Percentiles rank a stretch among this genome's conserved stretches.
Conservation (phyloP, 2,797 vertebrate species). For the Molossus molossus region DNA sequence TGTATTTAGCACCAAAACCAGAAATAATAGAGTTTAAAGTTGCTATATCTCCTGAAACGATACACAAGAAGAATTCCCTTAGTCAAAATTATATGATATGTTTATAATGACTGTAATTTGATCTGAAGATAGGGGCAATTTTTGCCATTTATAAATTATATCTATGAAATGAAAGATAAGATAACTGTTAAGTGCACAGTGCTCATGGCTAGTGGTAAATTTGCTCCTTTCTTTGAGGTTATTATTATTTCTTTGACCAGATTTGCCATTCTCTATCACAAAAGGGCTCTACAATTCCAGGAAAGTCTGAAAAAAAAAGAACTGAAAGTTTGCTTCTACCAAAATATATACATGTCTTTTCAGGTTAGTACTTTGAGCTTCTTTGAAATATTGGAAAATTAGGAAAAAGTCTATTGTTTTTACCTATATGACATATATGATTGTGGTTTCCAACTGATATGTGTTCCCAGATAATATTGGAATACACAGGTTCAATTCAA, state of each 20-base stretch:
- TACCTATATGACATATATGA: neutral
- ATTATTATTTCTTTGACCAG: conserved; percentile 70
- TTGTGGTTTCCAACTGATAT: neutral
- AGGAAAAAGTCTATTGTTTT: neutral
- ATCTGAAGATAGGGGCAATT: conserved; percentile 70
- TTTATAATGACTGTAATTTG: conserved; percentile 79
- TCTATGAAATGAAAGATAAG: conserved; percentile 71
- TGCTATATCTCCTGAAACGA: conserved; percentile 63
- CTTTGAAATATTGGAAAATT: conserved; percentile 56
- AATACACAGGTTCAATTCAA: neutral
- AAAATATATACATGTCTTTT: conserved; percentile 31
- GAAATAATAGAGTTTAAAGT: conserved; percentile 58
- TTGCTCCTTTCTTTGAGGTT: conserved; percentile 61
- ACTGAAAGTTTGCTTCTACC: neutral
- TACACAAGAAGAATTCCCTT: conserved; percentile 63
- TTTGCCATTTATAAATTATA: conserved; percentile 79
- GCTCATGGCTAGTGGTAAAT: conserved; percentile 64
- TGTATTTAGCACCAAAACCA: conserved; percentile 61
- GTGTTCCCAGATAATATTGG: conserved; percentile 4
- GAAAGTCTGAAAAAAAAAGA: conserved; percentile 3
- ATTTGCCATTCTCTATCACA: conserved; percentile 59
- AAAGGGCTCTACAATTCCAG: conserved; percentile 60
- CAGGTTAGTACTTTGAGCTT: conserved; percentile 14
- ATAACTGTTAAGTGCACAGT: conserved; percentile 58
- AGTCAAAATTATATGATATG: conserved; percentile 74